Evolutionary conservation across 2,888 invertebrate genomes (phyloP).

Genomic region (Cephonodes hylas): DNA sequence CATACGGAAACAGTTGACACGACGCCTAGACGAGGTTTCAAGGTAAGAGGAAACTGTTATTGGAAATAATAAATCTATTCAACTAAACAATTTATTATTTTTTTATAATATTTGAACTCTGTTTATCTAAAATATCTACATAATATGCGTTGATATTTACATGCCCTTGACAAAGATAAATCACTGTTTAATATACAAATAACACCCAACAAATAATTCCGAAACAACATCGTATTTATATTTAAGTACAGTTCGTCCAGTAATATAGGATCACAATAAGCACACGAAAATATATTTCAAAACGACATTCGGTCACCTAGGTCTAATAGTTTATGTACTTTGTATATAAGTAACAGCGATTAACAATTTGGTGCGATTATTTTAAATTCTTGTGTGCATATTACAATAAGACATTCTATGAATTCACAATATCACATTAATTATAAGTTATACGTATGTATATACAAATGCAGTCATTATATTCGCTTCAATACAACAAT

Average conservation of each 20-base stretch:
- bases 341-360: slow-evolving; percentile 33
- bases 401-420: slow-evolving; percentile 10
- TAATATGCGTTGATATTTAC: slow-evolving; percentile 73
- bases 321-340: slow-evolving; percentile 12
- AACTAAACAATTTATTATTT: slow-evolving; percentile 79
- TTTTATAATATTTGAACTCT: slow-evolving; percentile 79
- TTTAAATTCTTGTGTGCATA: slow-evolving; percentile 7
- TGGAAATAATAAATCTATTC: slow-evolving; percentile 42
- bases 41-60: not conserved
- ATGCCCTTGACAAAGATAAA: slow-evolving; percentile 69
- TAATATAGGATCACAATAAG: slow-evolving; percentile 44
- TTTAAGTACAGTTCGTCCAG: slow-evolving; percentile 67
- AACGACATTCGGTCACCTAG: slow-evolving; percentile 6
- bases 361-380: slow-evolving; percentile 17
- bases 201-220: slow-evolving; percentile 67
- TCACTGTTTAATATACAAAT: slow-evolving; percentile 72
- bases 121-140: slow-evolving; percentile 78
- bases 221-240: slow-evolving; percentile 56
- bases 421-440: slow-evolving; percentile 11
- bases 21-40: not conserved
- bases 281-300: slow-evolving; percentile 44
- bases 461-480: slow-evolving; percentile 7
- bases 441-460: not conserved
- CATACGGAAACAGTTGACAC: too few relatives aligned
- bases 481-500: not conserved